These are phyloP conservation scores for Ancistrus triradiatus DNA, from an alignment of 2,113 vertebrate species.

Conservation along the genomic window DNA sequence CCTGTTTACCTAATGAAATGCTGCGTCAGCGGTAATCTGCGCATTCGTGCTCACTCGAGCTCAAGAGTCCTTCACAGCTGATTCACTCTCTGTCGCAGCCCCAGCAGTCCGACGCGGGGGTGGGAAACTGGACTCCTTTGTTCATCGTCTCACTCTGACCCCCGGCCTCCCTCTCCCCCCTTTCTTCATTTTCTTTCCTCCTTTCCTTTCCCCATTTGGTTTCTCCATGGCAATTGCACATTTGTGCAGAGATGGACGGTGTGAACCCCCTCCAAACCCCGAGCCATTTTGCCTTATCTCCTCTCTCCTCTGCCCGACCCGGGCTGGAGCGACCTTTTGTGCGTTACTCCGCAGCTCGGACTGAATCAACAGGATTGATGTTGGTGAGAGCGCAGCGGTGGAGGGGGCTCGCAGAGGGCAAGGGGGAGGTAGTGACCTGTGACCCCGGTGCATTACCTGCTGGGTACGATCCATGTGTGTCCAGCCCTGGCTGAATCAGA, in stretches of 20 bases:
- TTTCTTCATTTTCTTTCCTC: not conserved
- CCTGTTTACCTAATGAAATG: slow-evolving; percentile 40
- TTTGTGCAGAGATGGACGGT: slow-evolving; percentile 35
- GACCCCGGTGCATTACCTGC: slow-evolving; percentile 45
- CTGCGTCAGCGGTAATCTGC: slow-evolving; percentile 38
- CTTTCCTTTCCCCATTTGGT: slow-evolving; percentile 29
- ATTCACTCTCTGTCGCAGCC: slow-evolving; percentile 39
- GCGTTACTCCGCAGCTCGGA: slow-evolving; percentile 15
- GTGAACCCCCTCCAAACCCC: not conserved
- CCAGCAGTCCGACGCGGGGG: slow-evolving; percentile 10
- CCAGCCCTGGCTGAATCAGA: slow-evolving; percentile 35
- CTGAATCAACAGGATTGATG: slow-evolving; percentile 42
- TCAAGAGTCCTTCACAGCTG: slow-evolving; percentile 40
- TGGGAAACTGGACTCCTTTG: slow-evolving; percentile 24
- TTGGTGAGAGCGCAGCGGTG: slow-evolving; percentile 14
- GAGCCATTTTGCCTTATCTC: slow-evolving; percentile 15
- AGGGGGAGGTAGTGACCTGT: slow-evolving; percentile 36
- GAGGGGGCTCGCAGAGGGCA: slow-evolving; percentile 30
- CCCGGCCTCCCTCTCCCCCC: not conserved
- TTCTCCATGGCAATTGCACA: slow-evolving; percentile 35
- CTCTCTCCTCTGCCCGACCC: slow-evolving; percentile 1
- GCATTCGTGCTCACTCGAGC: slow-evolving; percentile 25
- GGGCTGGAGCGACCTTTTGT: slow-evolving; percentile 22
- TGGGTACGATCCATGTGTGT: slow-evolving; percentile 44
- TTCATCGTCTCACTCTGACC: slow-evolving; percentile 9